Base-by-base conservation (phyloP, 1,140 invertebrate species). In the Temnothorax nylanderi region DNA sequence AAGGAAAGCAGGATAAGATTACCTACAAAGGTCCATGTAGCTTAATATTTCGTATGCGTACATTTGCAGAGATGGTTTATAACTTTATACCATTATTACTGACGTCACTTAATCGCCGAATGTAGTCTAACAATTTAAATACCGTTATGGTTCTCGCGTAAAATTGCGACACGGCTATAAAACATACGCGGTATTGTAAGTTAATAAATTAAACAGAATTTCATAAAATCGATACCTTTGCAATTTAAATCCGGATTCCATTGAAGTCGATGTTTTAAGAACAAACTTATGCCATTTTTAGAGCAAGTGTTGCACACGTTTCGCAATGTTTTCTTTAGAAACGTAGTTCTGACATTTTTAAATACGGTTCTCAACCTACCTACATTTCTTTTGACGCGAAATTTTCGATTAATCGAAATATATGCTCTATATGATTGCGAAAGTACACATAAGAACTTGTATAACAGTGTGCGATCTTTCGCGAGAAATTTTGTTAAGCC, bases 121-220 rank as follows among this genome's bases (percentile, higher is more conserved):
- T 84, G 54, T 74, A 47, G 62, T 84, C 41, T 41, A n/a, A 49
- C 51, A 74, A 81, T 81, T 34, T 56, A 81, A 71, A 80, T 81
- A 81, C 49, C 32, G 21, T 81, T 32, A 56, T 34, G 47, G n/a
- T 69, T 64, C 37, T 65, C 37, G 75, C 56, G 56, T 44, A 78
- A 65, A 71, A 81, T 32, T 8, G 10, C 5, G 47, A 54, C 54
- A 54, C 64, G 18, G 47, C 47, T 81, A 69, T 71, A 81, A 81
- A 81, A 71, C 77, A 13, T 69, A 51, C 13, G 21, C 16, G 16
- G 77, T 81, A 81, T 81, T 81, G 64, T 34, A 81, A 49, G 13
- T 62, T 34, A 84, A 84, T 60, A 49, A 47, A 72, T 26, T 26
- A 41, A 47, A 21, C 6, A 37, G 11, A 58, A 58, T 21, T 60